Evolutionary conservation across 1,140 invertebrate genomes (phyloP), one percentile per base, ranked within the genome.

Genomic region (Diprion similis): DNA sequence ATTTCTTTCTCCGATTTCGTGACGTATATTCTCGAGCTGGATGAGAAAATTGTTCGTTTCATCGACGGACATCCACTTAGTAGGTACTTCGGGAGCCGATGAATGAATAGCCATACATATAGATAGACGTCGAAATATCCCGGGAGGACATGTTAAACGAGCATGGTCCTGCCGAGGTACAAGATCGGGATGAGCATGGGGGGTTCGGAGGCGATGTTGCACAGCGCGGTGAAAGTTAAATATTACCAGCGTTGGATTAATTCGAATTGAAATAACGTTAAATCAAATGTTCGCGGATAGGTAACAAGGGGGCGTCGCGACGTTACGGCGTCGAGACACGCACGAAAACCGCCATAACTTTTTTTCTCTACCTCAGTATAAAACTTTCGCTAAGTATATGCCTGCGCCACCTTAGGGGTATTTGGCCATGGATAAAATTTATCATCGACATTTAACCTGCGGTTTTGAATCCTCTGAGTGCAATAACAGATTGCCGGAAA

Each of bases 281-380:
- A 87, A 87, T 86, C 83, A 87, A 82, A 83, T 79, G 79, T 81
- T 84, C 80, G 82, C 80, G 83, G 84, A 83, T 15, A 81, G 84
- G 84, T 81, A 86, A 87, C 85, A 86, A 86, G 85, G 81, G 83
- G 83, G 81, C 81, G 80, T 82, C 79, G 79, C 79, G 71, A 73
- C 81, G 79, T 86, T 86, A 87, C 84, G 84, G 82, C 85, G 84
- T 73, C 79, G 76, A 78, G 80, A 83, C 85, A 87, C 85, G 85
- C 85, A 87, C 83, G 24, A 37, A 37, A 37, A 37, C 79, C 77
- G 80, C 76, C 81, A 84, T 85, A 84, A 84, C 80, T 83, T 81
- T 79, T n/a, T 37, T 6, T 37, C 2, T 37, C 24, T 37, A 37
- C 24, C 24, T 37, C 2, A 37, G 6, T 37, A 37, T 59, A 59